Percentiles rank a stretch among this genome's conserved stretches.
These are phyloP conservation scores for Leptobrachium leishanense DNA, from an alignment of 2,113 vertebrate species.

Conservation along the genomic window DNA sequence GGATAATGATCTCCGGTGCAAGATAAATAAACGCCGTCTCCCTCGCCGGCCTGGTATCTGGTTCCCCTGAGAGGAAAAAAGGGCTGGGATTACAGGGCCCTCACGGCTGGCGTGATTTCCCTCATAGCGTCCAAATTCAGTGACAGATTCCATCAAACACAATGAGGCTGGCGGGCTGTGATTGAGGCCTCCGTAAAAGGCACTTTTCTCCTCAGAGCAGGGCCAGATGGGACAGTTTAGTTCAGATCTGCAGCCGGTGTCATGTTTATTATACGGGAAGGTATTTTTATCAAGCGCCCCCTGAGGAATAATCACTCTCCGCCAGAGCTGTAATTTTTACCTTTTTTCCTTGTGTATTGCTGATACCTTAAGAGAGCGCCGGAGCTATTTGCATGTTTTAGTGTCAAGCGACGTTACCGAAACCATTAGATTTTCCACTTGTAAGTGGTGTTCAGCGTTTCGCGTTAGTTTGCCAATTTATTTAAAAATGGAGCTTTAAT, in stretches of 20 bases:
- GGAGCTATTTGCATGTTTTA: constrained; percentile 30
- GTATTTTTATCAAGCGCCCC: constrained; percentile 8
- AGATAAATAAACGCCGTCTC: constrained; percentile 21
- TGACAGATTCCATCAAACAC: constrained; percentile 38
- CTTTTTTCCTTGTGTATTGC: constrained; percentile 1
- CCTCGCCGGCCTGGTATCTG: not conserved
- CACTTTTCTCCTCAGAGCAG: not conserved
- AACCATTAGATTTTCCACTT: constrained; percentile 9
- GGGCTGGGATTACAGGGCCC: not conserved
- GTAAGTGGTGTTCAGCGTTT: not conserved
- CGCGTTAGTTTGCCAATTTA: constrained; percentile 36
- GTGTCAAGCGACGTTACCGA: not conserved
- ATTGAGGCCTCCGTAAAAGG: not conserved
- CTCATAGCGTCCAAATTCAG: not conserved
- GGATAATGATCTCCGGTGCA: not conserved
- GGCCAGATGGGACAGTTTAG: constrained; percentile 2
- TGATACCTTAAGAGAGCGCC: constrained; percentile 16
- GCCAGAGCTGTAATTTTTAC: not conserved
- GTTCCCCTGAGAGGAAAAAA: not conserved
- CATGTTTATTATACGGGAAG: constrained; percentile 22
- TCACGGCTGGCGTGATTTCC: not conserved
- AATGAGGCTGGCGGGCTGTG: constrained; percentile 13
- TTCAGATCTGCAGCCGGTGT: constrained; percentile 23
- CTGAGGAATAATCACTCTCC: not conserved
- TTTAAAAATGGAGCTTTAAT: constrained; percentile 31